Evolutionary conservation across 2,888 invertebrate genomes (phyloP), one percentile per base, ranked within the genome.

Genomic region (Acrobasis suavella): DNA sequence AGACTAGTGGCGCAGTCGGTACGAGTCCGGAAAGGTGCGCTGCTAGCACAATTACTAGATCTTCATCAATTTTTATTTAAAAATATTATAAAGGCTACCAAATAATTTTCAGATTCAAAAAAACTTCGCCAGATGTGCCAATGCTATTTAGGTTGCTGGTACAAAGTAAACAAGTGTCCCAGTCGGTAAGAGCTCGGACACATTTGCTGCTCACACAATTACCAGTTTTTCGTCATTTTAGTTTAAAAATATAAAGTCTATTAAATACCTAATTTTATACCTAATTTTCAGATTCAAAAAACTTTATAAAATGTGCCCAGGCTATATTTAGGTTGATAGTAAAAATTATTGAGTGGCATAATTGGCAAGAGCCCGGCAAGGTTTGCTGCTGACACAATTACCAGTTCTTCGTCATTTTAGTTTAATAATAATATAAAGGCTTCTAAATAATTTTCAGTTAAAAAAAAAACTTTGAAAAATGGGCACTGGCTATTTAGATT

Each of bases 311-410:
- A 46, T n/a, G 46, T 46, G 12, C 46, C 0, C 14, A 12, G n/a
- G 14, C 46, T 46, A 46, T 72, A 74, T 63, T 22, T 22, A 22
- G 22, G 22, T 22, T 64, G 69, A 71, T 70, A 69, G 74, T 63
- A 76, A 81, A 73, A 82, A 80, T 75, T 74, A 71, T 70, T 73
- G 80, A 81, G 78, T 77, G 76, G 77, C 42, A 68, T 75, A 69
- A 52, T 77, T 72, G 78, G 78, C 75, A 74, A 78, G 76, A 78
- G 78, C 76, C 68, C 72, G 70, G 76, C 77, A 83, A 81, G 81
- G 85, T 86, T 87, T 87, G 87, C 77, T 77, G 73, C 81, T 89
- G 89, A 89, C 84, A 78, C 86, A 86, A 87, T 90, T 87, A 88
- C 85, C 74, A 2, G 32, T 32, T 32, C 5, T 32, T 32, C 8